Base-by-base conservation (phyloP, 2,113 vertebrate genomes). In the Corvus moneduloides region DNA sequence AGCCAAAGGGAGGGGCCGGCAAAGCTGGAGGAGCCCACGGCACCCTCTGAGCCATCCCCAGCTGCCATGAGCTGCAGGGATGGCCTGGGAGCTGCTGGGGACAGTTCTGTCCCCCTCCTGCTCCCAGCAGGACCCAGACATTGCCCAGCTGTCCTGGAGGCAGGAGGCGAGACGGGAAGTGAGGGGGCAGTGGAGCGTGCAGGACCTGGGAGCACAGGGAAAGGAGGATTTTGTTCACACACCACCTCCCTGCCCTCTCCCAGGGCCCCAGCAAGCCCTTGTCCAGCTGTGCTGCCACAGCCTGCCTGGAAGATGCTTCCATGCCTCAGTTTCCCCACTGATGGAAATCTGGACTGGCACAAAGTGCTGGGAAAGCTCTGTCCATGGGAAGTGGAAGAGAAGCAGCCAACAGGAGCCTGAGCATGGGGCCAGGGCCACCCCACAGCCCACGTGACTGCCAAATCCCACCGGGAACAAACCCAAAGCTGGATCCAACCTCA, bases 271-370 rank as follows among this genome's bases (percentile, higher is more conserved):
- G 43, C 37, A n/a, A 61, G 24, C 11, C 48, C 22, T 14, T 6
- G 1, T 10, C 52, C 43, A 58, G 4, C 32, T 49, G 32, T 3
- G 5, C 20, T 6, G 5, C 30, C 35, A 21, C 2, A 2, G 73
- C 46, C 64, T 58, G 59, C 17, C 64, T 78, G 87, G 37, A 63
- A 59, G 39, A 10, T 20, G 46, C 10, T 72, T 35, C 69, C 0
- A 1, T 78, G 87, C 73, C 93, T 93, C 95, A 51, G 73, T 89
- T 81, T 93, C 77, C 87, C 68, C n/a, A 5, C 13, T 26, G 67
- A 11, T 32, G 58, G 39, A 54, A 71, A 49, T 11, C 35, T 32
- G n/a, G n/a, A 7, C 32, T 10, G 39, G 52, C 16, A 64, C 18
- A 48, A 49, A 26, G 56, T 4, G 26, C 51, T 48, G 69, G 78